Percentiles rank a stretch among this genome's conserved stretches.
Conservation (phyloP, 2,113 vertebrate genomes). For the Herpetotheres cachinnans region DNA sequence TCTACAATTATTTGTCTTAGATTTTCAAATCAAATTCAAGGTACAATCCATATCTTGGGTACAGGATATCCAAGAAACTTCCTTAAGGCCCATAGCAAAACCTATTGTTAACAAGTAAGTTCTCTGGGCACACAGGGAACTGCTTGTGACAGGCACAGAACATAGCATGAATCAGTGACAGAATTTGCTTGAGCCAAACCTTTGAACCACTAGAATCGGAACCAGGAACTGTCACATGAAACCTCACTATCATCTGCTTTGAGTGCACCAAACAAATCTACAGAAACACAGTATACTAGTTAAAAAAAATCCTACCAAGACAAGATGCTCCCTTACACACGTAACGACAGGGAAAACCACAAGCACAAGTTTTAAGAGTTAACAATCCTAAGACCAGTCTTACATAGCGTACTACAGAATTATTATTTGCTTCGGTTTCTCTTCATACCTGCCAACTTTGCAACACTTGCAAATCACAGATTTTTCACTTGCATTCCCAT, state of each 20-base stretch:
- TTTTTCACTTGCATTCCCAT: background rate
- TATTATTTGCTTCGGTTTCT: background rate
- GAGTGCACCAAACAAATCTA: background rate
- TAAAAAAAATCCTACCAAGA: background rate
- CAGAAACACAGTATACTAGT: background rate
- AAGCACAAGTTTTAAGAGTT: background rate
- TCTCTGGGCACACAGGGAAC: background rate
- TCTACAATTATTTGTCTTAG: background rate
- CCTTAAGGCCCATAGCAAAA: background rate
- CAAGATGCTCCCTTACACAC: accelerated
- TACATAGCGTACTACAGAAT: background rate
- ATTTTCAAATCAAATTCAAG: background rate
- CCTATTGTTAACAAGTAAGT: background rate
- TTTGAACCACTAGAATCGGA: background rate
- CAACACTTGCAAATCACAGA: background rate
- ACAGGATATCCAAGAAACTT: background rate
- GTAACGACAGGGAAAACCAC: background rate
- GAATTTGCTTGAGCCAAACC: background rate
- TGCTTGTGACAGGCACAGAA: background rate
- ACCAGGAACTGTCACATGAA: background rate
- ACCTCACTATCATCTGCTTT: background rate
- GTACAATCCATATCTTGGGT: background rate
- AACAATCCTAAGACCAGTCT: background rate
- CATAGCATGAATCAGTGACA: background rate
- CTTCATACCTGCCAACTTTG: background rate